A percentile compares a stretch with the other conserved stretches of the same genome.
Conservation (phyloP, 1,140 invertebrate species). For the Hylyphantes graminicola region DNA sequence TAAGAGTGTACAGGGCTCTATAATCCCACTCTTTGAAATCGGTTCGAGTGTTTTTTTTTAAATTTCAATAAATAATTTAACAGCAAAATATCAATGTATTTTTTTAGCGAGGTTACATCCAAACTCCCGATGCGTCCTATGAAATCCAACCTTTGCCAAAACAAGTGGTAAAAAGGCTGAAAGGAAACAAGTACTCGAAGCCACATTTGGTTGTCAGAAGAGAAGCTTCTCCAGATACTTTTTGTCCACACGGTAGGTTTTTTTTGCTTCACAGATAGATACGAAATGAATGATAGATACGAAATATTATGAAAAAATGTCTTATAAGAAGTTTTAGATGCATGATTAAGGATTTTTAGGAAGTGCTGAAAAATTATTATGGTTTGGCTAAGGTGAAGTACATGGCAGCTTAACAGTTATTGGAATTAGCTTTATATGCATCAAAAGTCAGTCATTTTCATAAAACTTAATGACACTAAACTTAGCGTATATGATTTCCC, state of each 20-base stretch:
- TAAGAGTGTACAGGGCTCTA: neutral
- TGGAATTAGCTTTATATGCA: neutral
- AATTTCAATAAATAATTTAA: neutral
- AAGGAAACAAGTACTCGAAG: constrained; percentile 18
- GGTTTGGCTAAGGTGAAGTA: neutral
- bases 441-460: neutral
- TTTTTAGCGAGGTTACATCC: constrained; percentile 62
- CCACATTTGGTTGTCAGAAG: constrained; percentile 59
- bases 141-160: constrained; percentile 61
- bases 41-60: neutral
- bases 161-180: constrained; percentile 14
- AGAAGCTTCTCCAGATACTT: constrained; percentile 57
- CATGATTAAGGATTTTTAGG: neutral
- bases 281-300: no score
- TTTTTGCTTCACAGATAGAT: no score
- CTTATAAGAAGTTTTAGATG: neutral
- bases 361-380: neutral
- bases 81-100: neutral
- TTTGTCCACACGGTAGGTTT: constrained; percentile 61
- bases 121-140: constrained; percentile 50
- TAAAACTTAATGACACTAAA: neutral
- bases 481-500: neutral
- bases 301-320: neutral
- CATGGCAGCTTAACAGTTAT: neutral
- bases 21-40: neutral